Percentiles rank a stretch among this genome's conserved stretches.
These are phyloP conservation scores for Chrysomallon squamiferum DNA, from an alignment of 1,140 invertebrate species.

Conservation along the genomic window DNA sequence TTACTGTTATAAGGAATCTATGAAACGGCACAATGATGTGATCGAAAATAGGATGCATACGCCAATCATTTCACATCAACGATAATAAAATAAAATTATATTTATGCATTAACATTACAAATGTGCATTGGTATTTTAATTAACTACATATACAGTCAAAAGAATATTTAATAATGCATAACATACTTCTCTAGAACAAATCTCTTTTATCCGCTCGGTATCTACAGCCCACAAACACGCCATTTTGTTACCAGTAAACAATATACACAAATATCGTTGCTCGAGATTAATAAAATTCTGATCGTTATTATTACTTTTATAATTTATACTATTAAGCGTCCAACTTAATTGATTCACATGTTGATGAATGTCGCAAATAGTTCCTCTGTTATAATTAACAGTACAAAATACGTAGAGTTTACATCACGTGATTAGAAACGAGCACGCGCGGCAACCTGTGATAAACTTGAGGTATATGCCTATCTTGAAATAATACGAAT, in stretches of 20 bases:
- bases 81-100: neutral
- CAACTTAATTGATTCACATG: constrained; percentile 14
- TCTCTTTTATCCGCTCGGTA: neutral
- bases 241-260: neutral
- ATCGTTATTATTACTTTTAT: constrained; percentile 12
- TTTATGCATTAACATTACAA: neutral
- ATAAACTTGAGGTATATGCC: neutral
- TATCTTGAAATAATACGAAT: neutral
- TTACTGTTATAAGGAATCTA: too few relatives aligned
- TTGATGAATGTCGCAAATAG: constrained; percentile 1
- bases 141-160: too few relatives aligned
- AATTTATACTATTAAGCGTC: constrained; percentile 9
- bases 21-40: too few relatives aligned
- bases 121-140: too few relatives aligned
- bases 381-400: neutral
- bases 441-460: constrained; percentile 24
- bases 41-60: too few relatives aligned
- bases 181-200: constrained; percentile 1
- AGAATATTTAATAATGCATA: neutral
- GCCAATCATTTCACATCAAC: too few relatives aligned
- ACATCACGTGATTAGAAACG: constrained; percentile 57
- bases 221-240: neutral
- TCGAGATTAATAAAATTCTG: constrained; percentile 7
- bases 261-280: neutral
- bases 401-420: constrained; percentile 11